Conservation (phyloP, 2,888 invertebrate species). For the Hyposoter dolosus region DNA sequence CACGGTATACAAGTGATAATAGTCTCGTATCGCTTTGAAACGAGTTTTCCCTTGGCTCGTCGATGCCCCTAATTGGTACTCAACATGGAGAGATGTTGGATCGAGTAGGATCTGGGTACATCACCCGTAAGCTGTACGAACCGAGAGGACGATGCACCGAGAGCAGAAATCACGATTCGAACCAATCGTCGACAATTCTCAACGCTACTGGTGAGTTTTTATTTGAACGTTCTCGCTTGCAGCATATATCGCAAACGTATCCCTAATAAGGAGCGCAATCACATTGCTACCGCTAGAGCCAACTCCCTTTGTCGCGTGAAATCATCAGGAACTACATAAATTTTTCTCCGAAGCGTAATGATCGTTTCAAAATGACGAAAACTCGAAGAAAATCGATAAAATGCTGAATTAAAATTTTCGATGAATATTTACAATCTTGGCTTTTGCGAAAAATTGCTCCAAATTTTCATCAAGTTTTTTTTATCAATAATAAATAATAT, state of each 20-base stretch:
- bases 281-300: conserved; percentile 71
- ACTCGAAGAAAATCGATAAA: not conserved
- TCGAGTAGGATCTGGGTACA: conserved; percentile 68
- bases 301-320: conserved; percentile 11
- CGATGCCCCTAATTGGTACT: conserved; percentile 79
- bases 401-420: not conserved
- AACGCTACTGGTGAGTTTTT: not conserved
- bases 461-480: no score
- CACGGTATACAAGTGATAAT: conserved; percentile 19
- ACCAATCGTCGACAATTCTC: conserved; percentile 72
- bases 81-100: conserved; percentile 69
- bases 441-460: not conserved
- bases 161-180: conserved; percentile 60
- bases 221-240: conserved; percentile 52
- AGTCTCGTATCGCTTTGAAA: conserved; percentile 70
- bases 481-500: no score
- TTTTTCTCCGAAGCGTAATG: not conserved
- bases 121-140: conserved; percentile 63
- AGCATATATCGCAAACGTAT: conserved; percentile 69
- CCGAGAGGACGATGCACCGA: conserved; percentile 76
- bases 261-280: conserved; percentile 79
- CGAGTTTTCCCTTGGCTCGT: conserved; percentile 72
- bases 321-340: not conserved
- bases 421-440: not conserved
- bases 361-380: not conserved